Conservation (phyloP, 2,888 invertebrate species). For the Cepaea hortensis region DNA sequence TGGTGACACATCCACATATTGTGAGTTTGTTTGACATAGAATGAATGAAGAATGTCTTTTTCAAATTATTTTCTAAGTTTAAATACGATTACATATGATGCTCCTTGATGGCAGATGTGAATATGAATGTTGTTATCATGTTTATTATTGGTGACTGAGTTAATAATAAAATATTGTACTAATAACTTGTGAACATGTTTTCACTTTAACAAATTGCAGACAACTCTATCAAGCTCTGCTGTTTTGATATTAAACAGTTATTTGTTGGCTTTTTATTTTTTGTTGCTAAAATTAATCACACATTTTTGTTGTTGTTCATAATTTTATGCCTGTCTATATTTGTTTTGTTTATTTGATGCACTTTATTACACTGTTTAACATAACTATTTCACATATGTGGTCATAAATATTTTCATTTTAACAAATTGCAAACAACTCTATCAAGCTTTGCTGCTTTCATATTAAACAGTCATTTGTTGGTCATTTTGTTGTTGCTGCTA, state of each 20-base stretch:
- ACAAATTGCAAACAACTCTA: not conserved
- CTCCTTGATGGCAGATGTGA: too few relatives aligned
- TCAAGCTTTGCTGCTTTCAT: not conserved
- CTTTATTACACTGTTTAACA: constrained; percentile 5
- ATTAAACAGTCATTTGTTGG: not conserved
- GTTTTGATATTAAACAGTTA: not conserved
- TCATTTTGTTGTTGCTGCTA: not conserved
- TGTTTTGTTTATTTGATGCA: not conserved
- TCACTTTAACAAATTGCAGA: not conserved
- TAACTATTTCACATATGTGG: not conserved
- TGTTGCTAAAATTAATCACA: not conserved
- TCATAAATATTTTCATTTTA: not conserved
- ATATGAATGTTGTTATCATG: not conserved
- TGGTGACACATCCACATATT: too few relatives aligned
- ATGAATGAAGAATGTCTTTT: too few relatives aligned
- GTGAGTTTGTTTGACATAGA: too few relatives aligned
- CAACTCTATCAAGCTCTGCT: not conserved
- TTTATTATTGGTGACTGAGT: not conserved
- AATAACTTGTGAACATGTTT: not conserved
- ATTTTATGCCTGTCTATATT: not conserved
- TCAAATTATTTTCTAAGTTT: too few relatives aligned
- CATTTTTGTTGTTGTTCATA: not conserved
- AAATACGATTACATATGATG: too few relatives aligned
- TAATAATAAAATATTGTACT: not conserved
- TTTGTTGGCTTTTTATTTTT: not conserved